Evolutionary conservation across 2,797 vertebrate genomes (phyloP), one percentile per base, ranked within the genome.

Genomic region (Peromyscus aztecus): DNA sequence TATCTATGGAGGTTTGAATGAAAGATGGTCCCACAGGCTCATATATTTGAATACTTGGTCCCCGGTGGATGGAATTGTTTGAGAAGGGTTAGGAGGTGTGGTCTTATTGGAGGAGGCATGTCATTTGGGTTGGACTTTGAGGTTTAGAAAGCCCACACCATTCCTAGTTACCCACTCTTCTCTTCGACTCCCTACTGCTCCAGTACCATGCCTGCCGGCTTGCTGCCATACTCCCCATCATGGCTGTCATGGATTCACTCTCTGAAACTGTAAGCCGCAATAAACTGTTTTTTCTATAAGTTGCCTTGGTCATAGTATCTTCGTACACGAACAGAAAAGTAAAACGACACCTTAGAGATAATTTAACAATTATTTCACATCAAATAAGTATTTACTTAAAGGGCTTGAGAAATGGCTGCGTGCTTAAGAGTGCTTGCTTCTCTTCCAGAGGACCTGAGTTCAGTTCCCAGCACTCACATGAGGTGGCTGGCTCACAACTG

Each of bases 321-420:
- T 63, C 31, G 40, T 37, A 63, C 59, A 31, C 27, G 19, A 46
- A 84, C 2, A 63, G 37, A 40, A 83, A 84, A 65, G 23, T 4
- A n/a, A 81, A 16, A 84, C 27, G 19, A 16, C 4, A 84, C 31
- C 84, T 89, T 77, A 82, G 0, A 88, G 63, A 92, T 52, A 78
- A 89, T 40, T 80, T 90, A 92, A 43, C 6, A 34, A 34, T 81
- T 76, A 85, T 85, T 85, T 89, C 61, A 94, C 3, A 65, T 84
- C 59, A 83, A 11, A 88, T 75, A 91, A 93, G 24, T 31, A 17
- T 88, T 75, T 81, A 81, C 43, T 69, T 63, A 63, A 43, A 83
- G 37, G 37, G 57, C 13, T 61, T 17, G 27, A 84, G 40, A 84
- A 59, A 34, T 31, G 27, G 4, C 27, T 65, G 3, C 34, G 11